Conservation (phyloP, 2,888 invertebrate genomes). For the Steinernema scapterisci region DNA sequence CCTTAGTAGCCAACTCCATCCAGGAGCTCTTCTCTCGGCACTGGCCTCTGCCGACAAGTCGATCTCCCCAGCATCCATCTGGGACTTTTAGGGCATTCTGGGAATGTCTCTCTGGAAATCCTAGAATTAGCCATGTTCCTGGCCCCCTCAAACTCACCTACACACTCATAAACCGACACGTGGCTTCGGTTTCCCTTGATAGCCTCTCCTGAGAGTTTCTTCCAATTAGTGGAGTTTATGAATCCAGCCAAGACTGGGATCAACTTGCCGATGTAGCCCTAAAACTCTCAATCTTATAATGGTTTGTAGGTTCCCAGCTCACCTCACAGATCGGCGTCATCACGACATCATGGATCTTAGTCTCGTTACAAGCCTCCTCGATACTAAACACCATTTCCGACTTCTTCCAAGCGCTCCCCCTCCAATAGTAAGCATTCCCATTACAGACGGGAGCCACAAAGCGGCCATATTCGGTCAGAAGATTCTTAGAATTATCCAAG, state of each 20-base stretch:
- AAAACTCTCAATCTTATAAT: neutral
- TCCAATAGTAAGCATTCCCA: neutral
- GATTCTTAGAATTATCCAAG: neutral
- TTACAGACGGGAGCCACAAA: neutral
- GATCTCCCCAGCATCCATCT: neutral
- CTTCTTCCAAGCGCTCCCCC: neutral
- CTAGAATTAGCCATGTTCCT: neutral
- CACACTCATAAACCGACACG: conserved; percentile 3
- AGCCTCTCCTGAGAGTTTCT: neutral
- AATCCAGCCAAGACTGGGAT: neutral
- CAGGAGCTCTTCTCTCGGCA: neutral
- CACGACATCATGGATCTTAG: neutral
- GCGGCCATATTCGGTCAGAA: neutral
- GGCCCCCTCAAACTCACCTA: neutral
- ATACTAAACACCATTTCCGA: neutral
- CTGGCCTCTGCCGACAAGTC: neutral
- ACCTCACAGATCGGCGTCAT: conserved; percentile 2
- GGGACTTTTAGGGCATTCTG: neutral
- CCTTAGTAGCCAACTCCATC: neutral
- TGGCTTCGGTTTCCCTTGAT: neutral
- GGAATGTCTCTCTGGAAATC: neutral
- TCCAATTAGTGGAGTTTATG: neutral
- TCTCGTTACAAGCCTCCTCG: neutral
- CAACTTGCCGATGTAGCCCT: neutral
- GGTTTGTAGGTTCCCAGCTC: too few relatives aligned